Evolutionary conservation across 2,113 vertebrate species (phyloP), one percentile per base, ranked within the genome.

Genomic region (Callithrix jacchus): DNA sequence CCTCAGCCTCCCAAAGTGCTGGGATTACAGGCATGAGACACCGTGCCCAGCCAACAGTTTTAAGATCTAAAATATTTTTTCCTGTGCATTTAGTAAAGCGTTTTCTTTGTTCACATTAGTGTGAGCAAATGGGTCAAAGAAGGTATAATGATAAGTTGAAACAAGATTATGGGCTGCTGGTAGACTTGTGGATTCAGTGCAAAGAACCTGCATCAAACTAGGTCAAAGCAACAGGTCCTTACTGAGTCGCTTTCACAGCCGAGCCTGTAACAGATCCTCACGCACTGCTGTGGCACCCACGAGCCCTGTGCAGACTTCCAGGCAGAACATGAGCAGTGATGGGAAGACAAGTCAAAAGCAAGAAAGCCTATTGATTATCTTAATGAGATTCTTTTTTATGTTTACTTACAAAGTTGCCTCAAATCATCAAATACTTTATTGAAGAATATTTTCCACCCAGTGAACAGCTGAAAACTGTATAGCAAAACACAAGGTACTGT

Each of bases 361-460:
- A 87, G n/a, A 1, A 86, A 37, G 30, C 1, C 61, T 84, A 52
- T 7, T 58, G 74, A 68, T 73, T 49, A 25, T 86, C 95, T 84
- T 82, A 77, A 64, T 25, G 56, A 70, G 4, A 84, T 3, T 58
- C 32, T 81, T 93, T 89, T n/a, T 61, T 30, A 16, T 77, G 40
- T 81, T 84, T 68, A 80, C 66, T 70, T 47, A 93, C 18, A 73
- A 49, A 89, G 83, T 64, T 58, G 66, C 73, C 76, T 86, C 68
- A 86, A 73, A 77, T 92, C 94, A 91, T 58, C 84, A 87, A 71
- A 30, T 81, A 47, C 37, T 91, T 92, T 52, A 85, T 10, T 70
- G 49, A 94, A 92, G 79, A 56, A 25, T 40, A 73, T 73, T 95
- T 93, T 37, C 45, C 30, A 79, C 20, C 42, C 45, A 42, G 40